Percentiles rank a stretch among this genome's conserved stretches.
These are phyloP conservation scores for Hydractinia echinata DNA, from an alignment of 30 jellyfish, hydroid and myxozoan species.

Conservation along the genomic window DNA sequence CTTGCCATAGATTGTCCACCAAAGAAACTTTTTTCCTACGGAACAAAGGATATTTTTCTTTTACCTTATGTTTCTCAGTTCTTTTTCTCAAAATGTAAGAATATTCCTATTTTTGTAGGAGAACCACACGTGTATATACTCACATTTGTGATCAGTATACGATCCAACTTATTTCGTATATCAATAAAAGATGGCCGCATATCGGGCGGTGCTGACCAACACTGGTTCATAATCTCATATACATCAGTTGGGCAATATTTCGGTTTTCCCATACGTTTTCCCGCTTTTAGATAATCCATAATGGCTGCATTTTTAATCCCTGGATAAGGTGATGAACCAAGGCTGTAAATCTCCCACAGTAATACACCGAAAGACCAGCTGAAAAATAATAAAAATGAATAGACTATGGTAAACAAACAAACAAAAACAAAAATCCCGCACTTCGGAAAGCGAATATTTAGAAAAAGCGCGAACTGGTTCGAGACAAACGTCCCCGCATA, in stretches of 20 bases:
- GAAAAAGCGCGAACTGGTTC: too few relatives aligned
- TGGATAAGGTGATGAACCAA: conserved; percentile 18
- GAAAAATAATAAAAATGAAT: not conserved
- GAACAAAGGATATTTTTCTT: not conserved
- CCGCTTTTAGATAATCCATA: not conserved
- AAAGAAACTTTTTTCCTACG: not conserved
- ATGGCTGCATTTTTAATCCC: not conserved
- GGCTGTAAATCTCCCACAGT: conserved; percentile 6
- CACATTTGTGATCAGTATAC: not conserved
- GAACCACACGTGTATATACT: too few relatives aligned
- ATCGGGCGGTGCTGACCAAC: not conserved
- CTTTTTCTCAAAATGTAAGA: too few relatives aligned
- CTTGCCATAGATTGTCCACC: conserved; percentile 12
- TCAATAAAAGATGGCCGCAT: conserved; percentile 5
- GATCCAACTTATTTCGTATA: not conserved
- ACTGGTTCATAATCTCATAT: not conserved
- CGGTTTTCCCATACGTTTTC: not conserved
- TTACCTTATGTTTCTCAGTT: too few relatives aligned
- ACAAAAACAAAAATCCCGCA: too few relatives aligned
- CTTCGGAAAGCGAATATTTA: too few relatives aligned
- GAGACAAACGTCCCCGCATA: too few relatives aligned
- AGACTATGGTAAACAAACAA: too few relatives aligned
- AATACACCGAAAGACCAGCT: conserved; percentile 12
- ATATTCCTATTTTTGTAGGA: too few relatives aligned
- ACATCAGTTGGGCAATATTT: conserved; percentile 2